Evolutionary conservation across 2,888 invertebrate genomes (phyloP), one percentile per base, ranked within the genome.

Genomic region (Drosophila pseudotakahashii): DNA sequence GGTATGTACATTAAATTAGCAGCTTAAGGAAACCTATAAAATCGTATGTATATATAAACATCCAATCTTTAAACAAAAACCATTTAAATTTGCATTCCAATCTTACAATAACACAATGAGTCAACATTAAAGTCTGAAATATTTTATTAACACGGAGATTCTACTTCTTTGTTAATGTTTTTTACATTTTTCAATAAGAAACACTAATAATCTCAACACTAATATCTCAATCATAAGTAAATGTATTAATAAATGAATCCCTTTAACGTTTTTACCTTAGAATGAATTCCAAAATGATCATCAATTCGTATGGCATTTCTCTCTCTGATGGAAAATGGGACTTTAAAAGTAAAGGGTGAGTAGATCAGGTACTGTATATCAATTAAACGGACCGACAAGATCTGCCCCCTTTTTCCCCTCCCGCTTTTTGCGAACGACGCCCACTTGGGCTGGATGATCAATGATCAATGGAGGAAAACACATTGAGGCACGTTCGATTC

Each of bases 371-470:
- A 81, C 78, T 83, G 86, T 88, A 87, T 84, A 88, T 86, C 85
- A 87, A 87, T 86, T 86, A 87, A 86, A 87, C 84, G 87, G 78
- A 74, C 81, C 63, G 77, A 77, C 81, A 69, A 72, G 30, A 73
- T 50, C 54, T n/a, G 44, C 57, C 32, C 48, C 47, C 19, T 16
- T 23, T 30, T 75, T 64, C 52, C 67, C 69, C 66, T 57, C 58
- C 53, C 63, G 57, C 62, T 50, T 52, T 36, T 64, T 61, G 63
- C 63, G 76, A 62, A 39, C 23, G 68, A 78, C 83, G 88, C 83
- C 88, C 83, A 83, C 83, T 88, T 81, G 73, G 70, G 50, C 37
- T 50, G 64, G 52, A 64, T 51, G 63, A 57, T 55, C 48, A 57
- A 61, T 60, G 70, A 70, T 61, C 69, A 73, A 80, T 87, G 88